These are phyloP conservation scores for Papilio xuthus DNA, from an alignment of 1,140 invertebrate species.

Conservation along the genomic window DNA sequence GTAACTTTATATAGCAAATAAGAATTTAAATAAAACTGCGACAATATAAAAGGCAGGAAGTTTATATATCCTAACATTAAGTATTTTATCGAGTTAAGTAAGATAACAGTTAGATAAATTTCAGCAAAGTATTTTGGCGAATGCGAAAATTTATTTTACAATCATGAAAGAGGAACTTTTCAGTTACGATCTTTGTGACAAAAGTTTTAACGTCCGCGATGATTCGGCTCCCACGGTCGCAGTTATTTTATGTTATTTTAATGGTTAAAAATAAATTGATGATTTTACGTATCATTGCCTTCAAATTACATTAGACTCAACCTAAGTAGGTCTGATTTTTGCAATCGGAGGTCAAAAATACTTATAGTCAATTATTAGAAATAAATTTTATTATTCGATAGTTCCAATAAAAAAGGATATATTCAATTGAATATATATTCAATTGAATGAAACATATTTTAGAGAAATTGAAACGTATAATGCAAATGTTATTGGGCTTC, in stretches of 20 bases:
- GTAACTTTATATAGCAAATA: conserved; percentile 15
- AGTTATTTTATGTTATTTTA: conserved; percentile 11
- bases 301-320: not conserved
- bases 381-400: not conserved
- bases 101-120: conserved; percentile 28
- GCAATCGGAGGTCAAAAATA: not conserved
- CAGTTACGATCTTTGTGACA: conserved; percentile 22
- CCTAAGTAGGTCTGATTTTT: not conserved
- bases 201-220: conserved; percentile 24
- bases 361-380: too few relatives aligned
- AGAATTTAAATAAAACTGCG: conserved; percentile 17
- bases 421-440: too few relatives aligned
- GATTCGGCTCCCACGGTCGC: conserved; percentile 2
- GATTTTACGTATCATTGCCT: not conserved
- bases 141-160: conserved; percentile 23
- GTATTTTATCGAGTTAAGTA: conserved; percentile 34
- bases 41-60: conserved; percentile 29
- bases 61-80: conserved; percentile 34
- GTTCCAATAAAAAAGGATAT: not conserved
- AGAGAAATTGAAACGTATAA: not conserved
- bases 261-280: conserved; percentile 8
- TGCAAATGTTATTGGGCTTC: not conserved
- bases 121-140: conserved; percentile 22
- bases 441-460: not conserved
- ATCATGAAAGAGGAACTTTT: conserved; percentile 22